Evolutionary conservation across 2,888 invertebrate genomes (phyloP).

Genomic region (Tenthredo livida): DNA sequence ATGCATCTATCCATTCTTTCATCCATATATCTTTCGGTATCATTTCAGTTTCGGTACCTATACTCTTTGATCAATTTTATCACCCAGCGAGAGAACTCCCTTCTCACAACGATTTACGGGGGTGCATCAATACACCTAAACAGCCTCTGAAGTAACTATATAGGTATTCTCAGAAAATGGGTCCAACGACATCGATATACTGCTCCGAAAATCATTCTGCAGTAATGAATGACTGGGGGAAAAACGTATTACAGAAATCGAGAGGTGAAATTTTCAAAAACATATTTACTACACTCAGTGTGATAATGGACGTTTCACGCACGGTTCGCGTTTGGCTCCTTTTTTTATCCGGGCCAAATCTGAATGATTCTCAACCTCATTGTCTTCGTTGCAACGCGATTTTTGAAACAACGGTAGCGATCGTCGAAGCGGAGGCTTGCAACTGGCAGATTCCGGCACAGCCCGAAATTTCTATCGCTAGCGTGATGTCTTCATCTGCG

Average conservation of each 20-base stretch:
- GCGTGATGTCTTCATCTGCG: neutral
- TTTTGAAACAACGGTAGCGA: neutral
- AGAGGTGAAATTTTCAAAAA: neutral
- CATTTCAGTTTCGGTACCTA: neutral
- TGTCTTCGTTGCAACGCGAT: neutral
- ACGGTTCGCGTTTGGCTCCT: no score
- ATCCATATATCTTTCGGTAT: neutral
- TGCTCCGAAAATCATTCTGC: neutral
- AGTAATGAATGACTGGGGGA: neutral
- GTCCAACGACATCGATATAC: neutral
- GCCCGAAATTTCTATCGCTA: neutral
- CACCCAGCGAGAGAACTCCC: neutral
- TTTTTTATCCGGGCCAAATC: no score
- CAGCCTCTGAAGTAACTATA: neutral
- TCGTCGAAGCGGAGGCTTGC: neutral
- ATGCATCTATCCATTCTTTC: neutral
- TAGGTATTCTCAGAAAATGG: neutral
- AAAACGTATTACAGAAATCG: no score
- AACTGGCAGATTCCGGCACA: neutral
- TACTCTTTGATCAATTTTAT: slow-evolving; percentile 9
- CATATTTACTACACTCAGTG: no score
- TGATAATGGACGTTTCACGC: no score
- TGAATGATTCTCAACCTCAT: neutral
- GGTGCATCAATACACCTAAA: neutral
- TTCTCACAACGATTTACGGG: neutral